Evolutionary conservation across 1,140 invertebrate genomes (phyloP).

Genomic region (Drosophila baimaii): DNA sequence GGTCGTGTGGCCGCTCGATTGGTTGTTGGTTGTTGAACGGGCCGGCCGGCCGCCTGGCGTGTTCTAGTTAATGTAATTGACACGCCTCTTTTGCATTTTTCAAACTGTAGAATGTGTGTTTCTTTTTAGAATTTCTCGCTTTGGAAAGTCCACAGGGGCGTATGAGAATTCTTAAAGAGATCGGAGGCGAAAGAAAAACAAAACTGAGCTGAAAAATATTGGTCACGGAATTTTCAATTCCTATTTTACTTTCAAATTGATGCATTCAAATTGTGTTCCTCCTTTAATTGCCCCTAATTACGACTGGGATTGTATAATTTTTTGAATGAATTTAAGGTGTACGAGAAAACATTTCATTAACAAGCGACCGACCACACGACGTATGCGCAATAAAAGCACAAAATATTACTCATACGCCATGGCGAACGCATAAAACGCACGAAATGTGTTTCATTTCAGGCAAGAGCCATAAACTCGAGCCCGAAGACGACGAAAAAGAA

Average conservation of each 20-base stretch:
- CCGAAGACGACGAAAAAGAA: constrained; percentile 7
- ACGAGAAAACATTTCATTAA: constrained; percentile 22
- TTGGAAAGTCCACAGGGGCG: neutral
- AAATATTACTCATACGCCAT: constrained; percentile 60
- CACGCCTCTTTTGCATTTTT: constrained; percentile 44
- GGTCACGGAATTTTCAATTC: neutral
- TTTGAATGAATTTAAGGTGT: constrained; percentile 8
- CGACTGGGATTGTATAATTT: constrained; percentile 10
- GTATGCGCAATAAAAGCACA: constrained; percentile 51
- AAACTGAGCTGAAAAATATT: neutral
- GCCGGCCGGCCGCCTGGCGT: constrained; percentile 19
- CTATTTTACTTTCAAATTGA: neutral
- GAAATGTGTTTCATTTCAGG: constrained; percentile 74
- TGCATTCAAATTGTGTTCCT: neutral
- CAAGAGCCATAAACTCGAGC: constrained; percentile 55
- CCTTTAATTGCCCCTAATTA: constrained; percentile 13
- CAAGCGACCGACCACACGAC: constrained; percentile 6
- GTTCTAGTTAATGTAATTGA: constrained; percentile 65
- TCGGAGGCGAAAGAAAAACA: neutral
- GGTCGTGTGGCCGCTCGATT: constrained; percentile 22
- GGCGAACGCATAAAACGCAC: constrained; percentile 48
- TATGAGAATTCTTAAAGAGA: constrained; percentile 3
- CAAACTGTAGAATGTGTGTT: constrained; percentile 4
- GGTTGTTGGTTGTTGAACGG: constrained; percentile 30
- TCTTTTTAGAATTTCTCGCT: neutral